Base-by-base conservation (phyloP, 92 coral and sea anemone genomes). In the Chrysogorgia sp. region DNA sequence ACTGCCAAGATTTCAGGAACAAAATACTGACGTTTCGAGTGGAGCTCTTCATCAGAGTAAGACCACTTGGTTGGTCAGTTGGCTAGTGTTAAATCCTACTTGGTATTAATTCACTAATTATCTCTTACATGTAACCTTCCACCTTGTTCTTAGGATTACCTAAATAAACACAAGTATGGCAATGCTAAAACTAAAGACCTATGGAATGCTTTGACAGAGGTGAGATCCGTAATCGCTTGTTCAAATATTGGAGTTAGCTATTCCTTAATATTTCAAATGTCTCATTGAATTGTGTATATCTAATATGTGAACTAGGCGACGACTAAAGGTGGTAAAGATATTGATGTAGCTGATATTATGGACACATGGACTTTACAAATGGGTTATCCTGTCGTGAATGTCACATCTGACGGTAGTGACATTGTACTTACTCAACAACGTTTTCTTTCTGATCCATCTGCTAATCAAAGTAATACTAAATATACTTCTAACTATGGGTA, bases 301-400 rank as follows among this genome's bases (percentile, higher is more conserved):
- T 48, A 19, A 37, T 35, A 1, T 71, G 29, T 15, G 34, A 29
- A 47, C 53, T 57, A 72, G 79, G 79, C 65, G 35, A 33, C 45
- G 13, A 35, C 19, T 31, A 19, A 35, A 5, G 79, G 0, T 8
- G 79, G 83, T 15, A 13, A 33, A 12, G 79, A 86, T 34, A 68
- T 83, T n/a, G 57, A 79, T 23, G 97, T 91, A 19, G 85, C 87
- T 29, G 63, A 80, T n/a, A 74, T 88, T 70, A 91, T 91, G 97
- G 97, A 91, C 45, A 91, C 97, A 7, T 91, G 97, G 97, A 91
- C 97, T 21, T 86, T 91, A 34, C 97, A 91, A 66, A 91, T 91
- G 97, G 91, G 91, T 15, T 91, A 89, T 66, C 97, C 97, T 5
- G 92, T 91, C 60, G 58, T 91, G 13, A 77, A 50, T 32, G 50